Evolutionary conservation across 2,113 vertebrate genomes (phyloP).

Genomic region (Eurystomus gularis): DNA sequence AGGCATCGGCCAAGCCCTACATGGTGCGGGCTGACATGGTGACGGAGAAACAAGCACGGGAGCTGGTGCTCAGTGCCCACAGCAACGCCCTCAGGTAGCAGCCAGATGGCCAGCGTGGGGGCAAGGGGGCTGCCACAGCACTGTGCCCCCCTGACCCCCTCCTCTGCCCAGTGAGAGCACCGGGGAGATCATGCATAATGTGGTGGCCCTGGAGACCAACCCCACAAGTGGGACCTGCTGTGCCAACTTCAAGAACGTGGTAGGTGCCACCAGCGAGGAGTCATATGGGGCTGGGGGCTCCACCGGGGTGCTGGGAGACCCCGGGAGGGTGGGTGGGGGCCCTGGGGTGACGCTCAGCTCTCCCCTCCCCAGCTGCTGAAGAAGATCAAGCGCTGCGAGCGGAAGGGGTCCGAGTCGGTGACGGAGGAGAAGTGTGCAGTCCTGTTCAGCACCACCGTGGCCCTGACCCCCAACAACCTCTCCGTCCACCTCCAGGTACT

Average conservation of each 20-base stretch:
- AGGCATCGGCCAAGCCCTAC: conserved; percentile 80
- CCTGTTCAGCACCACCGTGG: conserved; percentile 85
- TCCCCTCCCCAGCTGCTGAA: conserved; percentile 84
- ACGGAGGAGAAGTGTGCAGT: conserved; percentile 97
- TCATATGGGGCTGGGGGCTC: fast-evolving
- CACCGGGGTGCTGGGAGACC: no score
- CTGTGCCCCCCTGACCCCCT: fast-evolving
- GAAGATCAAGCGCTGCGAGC: conserved; percentile 94
- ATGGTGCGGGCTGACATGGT: conserved; percentile 88
- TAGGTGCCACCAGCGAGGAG: conserved; percentile 14
- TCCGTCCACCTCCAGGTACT: conserved; percentile 85
- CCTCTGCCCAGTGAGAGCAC: conserved; percentile 84
- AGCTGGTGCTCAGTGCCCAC: conserved; percentile 56
- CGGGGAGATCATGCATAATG: conserved; percentile 90
- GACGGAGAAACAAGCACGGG: conserved; percentile 90
- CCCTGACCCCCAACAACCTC: conserved; percentile 78
- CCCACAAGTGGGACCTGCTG: conserved; percentile 83
- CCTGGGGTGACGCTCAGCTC: neutral
- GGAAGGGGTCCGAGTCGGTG: conserved; percentile 94
- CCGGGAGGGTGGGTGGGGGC: neutral
- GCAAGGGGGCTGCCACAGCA: fast-evolving
- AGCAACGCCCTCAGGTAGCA: conserved; percentile 5
- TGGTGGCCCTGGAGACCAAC: conserved; percentile 88
- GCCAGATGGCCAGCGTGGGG: neutral
- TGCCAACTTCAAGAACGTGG: conserved; percentile 94